These are phyloP conservation scores for Polypterus bichir DNA, from an alignment of 2,113 vertebrate genomes.

Conservation along the genomic window DNA sequence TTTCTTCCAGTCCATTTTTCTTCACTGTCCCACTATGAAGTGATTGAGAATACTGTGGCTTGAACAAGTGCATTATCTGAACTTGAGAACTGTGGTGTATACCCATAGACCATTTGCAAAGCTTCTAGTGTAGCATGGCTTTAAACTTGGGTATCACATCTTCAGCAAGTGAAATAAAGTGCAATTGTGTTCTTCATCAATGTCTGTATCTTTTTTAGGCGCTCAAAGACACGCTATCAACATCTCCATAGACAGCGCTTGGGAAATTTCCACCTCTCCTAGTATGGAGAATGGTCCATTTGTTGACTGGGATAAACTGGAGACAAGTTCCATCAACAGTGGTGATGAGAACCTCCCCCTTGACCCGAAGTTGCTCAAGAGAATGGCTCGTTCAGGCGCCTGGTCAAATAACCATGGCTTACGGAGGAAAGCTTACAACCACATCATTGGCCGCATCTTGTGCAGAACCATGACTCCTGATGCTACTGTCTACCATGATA, in stretches of 20 bases:
- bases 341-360: conserved; percentile 39
- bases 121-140: too few relatives aligned
- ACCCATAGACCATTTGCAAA: too few relatives aligned
- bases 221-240: too few relatives aligned
- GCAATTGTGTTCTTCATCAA: too few relatives aligned
- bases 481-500: conserved; percentile 39
- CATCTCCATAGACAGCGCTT: conserved; percentile 7
- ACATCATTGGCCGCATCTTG: conserved; percentile 55
- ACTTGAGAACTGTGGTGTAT: too few relatives aligned
- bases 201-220: too few relatives aligned
- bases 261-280: conserved; percentile 47
- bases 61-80: too few relatives aligned
- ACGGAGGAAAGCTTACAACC: conserved; percentile 61
- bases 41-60: too few relatives aligned
- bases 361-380: conserved; percentile 49
- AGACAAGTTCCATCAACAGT: conserved; percentile 27
- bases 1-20: too few relatives aligned
- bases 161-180: too few relatives aligned
- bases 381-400: conserved; percentile 57
- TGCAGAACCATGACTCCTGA: conserved; percentile 45
- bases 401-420: conserved; percentile 51
- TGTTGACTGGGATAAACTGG: conserved; percentile 70
- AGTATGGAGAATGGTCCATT: conserved; percentile 55
- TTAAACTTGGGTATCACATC: too few relatives aligned
- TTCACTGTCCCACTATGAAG: too few relatives aligned